Percentiles rank a stretch among this genome's conserved stretches.
These are phyloP conservation scores for Pteronura brasiliensis DNA, from an alignment of 2,113 vertebrate species.

Conservation along the genomic window DNA sequence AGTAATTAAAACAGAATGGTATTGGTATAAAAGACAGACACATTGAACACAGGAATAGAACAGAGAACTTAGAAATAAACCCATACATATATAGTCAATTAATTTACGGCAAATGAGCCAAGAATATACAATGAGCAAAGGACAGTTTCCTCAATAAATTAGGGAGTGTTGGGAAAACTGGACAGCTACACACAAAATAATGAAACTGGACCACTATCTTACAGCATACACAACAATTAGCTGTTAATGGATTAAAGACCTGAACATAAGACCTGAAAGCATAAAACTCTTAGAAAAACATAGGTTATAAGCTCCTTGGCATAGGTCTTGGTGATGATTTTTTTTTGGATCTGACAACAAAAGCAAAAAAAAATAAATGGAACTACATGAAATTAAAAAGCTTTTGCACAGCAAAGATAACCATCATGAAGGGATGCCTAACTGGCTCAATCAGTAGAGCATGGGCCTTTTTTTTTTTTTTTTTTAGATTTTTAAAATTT, in stretches of 20 bases:
- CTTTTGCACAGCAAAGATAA: background rate
- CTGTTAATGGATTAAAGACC: background rate
- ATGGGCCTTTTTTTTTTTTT: too few relatives aligned
- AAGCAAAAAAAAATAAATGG: background rate
- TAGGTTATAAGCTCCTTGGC: background rate
- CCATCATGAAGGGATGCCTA: background rate
- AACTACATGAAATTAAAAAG: background rate
- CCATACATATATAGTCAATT: background rate
- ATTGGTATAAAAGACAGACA: background rate
- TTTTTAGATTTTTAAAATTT: too few relatives aligned
- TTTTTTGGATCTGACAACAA: background rate
- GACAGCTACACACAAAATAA: background rate
- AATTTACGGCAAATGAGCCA: background rate
- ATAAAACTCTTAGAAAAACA: background rate
- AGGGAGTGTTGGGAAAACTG: background rate
- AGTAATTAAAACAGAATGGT: background rate
- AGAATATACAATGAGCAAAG: background rate
- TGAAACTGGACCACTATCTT: background rate
- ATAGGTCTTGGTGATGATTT: background rate
- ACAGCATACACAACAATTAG: background rate
- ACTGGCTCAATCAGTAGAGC: background rate
- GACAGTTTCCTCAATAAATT: background rate
- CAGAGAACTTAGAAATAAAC: background rate
- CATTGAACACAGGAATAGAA: background rate
- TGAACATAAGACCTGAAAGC: background rate